Conservation (phyloP, 2,797 vertebrate species). For the Galaxias olidus region DNA sequence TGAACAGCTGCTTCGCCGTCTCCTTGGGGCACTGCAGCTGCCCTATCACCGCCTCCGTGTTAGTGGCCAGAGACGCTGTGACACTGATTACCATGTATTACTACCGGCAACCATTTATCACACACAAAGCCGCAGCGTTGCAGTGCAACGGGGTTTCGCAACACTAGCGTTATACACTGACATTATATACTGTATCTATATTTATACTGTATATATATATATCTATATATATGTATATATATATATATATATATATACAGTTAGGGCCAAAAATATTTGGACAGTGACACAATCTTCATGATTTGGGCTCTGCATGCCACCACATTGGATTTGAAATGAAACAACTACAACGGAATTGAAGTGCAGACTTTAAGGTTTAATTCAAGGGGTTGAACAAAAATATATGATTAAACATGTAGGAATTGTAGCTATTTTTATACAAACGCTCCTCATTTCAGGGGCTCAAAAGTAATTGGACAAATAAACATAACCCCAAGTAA, state of each 20-base stretch:
- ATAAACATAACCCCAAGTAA: too few relatives aligned
- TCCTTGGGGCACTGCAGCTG: slow-evolving; percentile 56
- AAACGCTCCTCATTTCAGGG: too few relatives aligned
- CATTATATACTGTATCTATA: not conserved
- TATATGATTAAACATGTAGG: too few relatives aligned
- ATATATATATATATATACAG: too few relatives aligned
- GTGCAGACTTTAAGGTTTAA: too few relatives aligned
- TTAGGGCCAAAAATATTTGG: not conserved
- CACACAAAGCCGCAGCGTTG: not conserved
- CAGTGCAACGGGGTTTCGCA: not conserved
- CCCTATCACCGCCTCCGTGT: slow-evolving; percentile 46
- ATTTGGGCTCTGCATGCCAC: too few relatives aligned
- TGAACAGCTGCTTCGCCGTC: slow-evolving; percentile 54
- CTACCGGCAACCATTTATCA: slow-evolving; percentile 50
- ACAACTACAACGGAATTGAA: too few relatives aligned
- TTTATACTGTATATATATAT: not conserved
- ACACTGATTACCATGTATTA: slow-evolving; percentile 50
- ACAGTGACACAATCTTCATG: not conserved
- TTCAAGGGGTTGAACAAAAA: too few relatives aligned
- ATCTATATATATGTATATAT: not conserved
- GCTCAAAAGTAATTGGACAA: too few relatives aligned
- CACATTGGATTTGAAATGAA: too few relatives aligned
- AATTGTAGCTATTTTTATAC: too few relatives aligned
- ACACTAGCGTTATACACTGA: too few relatives aligned
- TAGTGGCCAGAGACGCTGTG: slow-evolving; percentile 46